phyloP scores from a whole-genome alignment of 2,113 vertebrate genomes.

The Boleophthalmus pectinirostris region DNA sequence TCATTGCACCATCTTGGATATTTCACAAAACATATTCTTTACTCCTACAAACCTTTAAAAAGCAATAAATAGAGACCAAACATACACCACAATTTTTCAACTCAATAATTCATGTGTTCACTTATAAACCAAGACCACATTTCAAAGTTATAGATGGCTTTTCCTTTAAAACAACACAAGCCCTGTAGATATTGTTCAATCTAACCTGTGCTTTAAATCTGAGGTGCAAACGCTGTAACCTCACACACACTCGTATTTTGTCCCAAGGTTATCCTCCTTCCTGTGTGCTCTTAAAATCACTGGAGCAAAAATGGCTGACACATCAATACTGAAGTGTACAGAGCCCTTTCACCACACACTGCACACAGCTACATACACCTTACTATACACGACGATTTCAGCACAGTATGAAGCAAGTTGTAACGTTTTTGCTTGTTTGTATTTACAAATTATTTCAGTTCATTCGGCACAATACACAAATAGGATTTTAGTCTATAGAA shows the following conservation, averaged over 20 bases:
- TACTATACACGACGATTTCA: background rate
- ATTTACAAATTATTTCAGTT: no score
- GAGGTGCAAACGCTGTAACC: background rate
- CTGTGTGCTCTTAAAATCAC: constrained; percentile 13
- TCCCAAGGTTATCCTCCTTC: constrained; percentile 2
- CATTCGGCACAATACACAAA: no score
- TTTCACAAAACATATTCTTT: background rate
- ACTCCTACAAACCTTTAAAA: background rate
- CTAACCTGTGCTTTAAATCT: background rate
- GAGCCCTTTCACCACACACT: background rate
- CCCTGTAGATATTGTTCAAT: background rate
- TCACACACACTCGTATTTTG: background rate
- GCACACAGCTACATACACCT: background rate
- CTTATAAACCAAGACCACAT: background rate
- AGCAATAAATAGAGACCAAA: no score
- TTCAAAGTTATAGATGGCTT: background rate
- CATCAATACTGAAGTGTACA: constrained; percentile 5
- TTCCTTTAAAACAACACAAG: background rate
- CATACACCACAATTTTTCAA: background rate
- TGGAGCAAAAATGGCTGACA: background rate
- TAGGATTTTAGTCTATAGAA: no score
- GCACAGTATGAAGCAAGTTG: background rate
- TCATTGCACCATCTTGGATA: background rate
- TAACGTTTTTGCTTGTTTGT: no score
- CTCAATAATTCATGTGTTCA: background rate